Conservation (phyloP, 2,888 invertebrate species). For the Danaus chrysippus region DNA sequence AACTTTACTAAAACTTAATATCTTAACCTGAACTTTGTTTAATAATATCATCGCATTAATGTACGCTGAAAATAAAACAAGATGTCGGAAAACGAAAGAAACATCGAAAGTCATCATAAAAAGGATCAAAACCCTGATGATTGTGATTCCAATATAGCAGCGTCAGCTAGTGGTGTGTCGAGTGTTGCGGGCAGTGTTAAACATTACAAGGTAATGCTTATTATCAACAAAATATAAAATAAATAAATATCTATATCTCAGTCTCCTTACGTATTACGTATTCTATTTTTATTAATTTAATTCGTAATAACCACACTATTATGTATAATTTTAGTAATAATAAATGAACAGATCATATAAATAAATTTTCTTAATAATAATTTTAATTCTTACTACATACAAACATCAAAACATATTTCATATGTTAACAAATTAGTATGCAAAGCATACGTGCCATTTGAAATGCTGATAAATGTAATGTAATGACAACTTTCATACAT, state of each 20-base stretch:
- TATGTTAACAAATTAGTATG: no score
- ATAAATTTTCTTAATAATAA: no score
- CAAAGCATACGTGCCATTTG: no score
- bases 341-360: no score
- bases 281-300: no score
- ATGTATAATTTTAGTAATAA: no score
- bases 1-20: conserved; percentile 9
- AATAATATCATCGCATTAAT: conserved; percentile 45
- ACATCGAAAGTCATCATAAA: conserved; percentile 58
- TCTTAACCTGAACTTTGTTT: conserved; percentile 13
- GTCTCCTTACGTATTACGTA: no score
- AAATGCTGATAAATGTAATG: no score
- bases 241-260: not conserved
- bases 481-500: no score
- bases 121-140: conserved; percentile 51
- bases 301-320: no score
- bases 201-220: conserved; percentile 55
- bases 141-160: conserved; percentile 58
- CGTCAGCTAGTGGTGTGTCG: conserved; percentile 53
- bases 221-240: not conserved
- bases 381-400: no score
- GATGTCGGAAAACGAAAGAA: conserved; percentile 67
- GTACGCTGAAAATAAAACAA: conserved; percentile 56
- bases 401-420: no score
- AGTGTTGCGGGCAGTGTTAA: conserved; percentile 60